Evolutionary conservation across 2,113 vertebrate species (phyloP).

Genomic region (Myotis yumanensis): DNA sequence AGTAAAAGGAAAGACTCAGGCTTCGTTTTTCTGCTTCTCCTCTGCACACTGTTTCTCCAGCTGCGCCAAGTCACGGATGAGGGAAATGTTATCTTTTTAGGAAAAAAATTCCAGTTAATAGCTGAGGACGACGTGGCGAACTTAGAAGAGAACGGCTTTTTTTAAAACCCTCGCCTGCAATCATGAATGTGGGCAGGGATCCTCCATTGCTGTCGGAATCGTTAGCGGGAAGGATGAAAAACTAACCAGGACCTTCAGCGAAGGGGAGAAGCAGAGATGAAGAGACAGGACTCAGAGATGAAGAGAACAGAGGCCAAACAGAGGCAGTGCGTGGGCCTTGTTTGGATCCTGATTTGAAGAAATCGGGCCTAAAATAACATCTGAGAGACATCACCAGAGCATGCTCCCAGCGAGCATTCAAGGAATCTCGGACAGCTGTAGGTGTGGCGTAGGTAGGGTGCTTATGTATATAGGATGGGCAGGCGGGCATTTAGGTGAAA

Average conservation of each 20-base stretch:
- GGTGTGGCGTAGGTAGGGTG: not conserved
- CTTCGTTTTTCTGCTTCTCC: not conserved
- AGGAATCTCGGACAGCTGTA: not conserved
- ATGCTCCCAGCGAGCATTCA: not conserved
- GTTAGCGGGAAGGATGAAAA: not conserved
- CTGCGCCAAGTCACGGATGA: not conserved
- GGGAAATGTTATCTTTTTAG: not conserved
- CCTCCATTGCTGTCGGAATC: not conserved
- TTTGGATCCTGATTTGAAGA: not conserved
- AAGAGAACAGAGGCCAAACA: not conserved
- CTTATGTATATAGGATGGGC: not conserved
- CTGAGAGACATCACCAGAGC: not conserved
- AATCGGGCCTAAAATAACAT: not conserved
- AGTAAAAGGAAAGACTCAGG: not conserved
- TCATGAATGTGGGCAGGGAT: not conserved
- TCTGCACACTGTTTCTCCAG: not conserved
- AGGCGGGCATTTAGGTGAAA: not conserved
- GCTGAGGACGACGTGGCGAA: not conserved
- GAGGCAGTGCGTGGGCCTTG: not conserved
- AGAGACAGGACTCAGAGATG: not conserved
- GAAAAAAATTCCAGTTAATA: not conserved
- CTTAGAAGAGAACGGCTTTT: not conserved
- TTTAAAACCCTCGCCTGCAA: constrained; percentile 11
- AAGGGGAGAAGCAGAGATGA: not conserved
- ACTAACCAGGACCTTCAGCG: not conserved